Base-by-base conservation (phyloP, 2,888 invertebrate genomes). In the Phortica okadai region DNA sequence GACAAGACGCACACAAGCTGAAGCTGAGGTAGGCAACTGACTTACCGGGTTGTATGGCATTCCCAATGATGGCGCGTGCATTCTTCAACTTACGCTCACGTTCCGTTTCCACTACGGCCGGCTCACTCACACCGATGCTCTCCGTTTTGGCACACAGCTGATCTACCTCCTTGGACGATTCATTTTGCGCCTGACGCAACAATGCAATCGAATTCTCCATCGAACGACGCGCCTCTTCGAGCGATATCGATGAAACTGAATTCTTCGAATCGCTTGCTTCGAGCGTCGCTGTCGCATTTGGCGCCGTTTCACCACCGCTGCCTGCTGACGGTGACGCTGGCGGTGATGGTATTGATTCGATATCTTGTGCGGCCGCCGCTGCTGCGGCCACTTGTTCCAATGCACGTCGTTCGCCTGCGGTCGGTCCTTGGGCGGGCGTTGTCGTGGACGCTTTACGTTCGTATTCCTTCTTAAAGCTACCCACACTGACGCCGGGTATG, bases 391-490 rank as follows among this genome's bases (percentile, higher is more conserved):
- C 90, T 79, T 89, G 89, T 73, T 88, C 86, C 67, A 89, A 80
- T 1, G 89, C 87, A 0, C 90, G 88, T 42, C 86, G 85, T 77
- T 91, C 91, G 79, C 88, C 89, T 0, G 91, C 83, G 4, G 89
- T 90, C 2, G 93, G 92, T 80, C 88, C 88, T 7, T 88, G 82
- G 2, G 79, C 77, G 0, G 92, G 91, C 3, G 92, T 87, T 1
- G 92, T 88, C 59, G 95, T 92, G 72, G 95, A 95, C 0, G 95
- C 95, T 90, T 95, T 95, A 74, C 96, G 93, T 90, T 97, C 97
- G 88, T 96, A 97, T 84, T 96, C 96, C 85, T 95, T 95, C 84
- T 97, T 97, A 83, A 96, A 97, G 88, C 95, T 97, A 74, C 96
- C 96, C 1, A 97, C 97, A 90, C 95, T 97, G 16, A 96, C 96